phyloP scores from a whole-genome alignment of 2,888 invertebrate genomes.

The Cataglyphis altisquamis region DNA sequence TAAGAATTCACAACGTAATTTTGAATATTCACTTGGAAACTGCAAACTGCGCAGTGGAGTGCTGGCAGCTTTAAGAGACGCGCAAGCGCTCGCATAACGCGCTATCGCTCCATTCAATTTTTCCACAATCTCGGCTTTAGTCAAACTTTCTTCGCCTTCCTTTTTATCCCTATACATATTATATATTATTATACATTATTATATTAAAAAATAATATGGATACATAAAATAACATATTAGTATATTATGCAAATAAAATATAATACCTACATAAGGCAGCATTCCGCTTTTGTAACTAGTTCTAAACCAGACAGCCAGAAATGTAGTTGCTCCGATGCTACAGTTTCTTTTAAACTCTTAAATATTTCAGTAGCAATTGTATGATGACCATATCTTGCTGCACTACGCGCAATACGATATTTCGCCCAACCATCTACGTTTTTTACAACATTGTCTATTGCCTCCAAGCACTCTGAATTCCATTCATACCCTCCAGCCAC shows the following conservation, averaged over 20 bases:
- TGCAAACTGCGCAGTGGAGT: conserved; percentile 89
- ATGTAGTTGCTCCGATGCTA: conserved; percentile 95
- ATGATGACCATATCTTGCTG: conserved; percentile 94
- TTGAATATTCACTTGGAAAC: conserved; percentile 93
- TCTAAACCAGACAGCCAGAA: conserved; percentile 95
- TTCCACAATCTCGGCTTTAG: conserved; percentile 80
- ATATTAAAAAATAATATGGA: not conserved
- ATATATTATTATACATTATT: not conserved
- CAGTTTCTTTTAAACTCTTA: conserved; percentile 89
- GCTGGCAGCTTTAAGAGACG: conserved; percentile 89
- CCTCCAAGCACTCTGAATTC: conserved; percentile 88
- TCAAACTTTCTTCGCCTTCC: conserved; percentile 71
- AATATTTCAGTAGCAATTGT: conserved; percentile 90
- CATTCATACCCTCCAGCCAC: conserved; percentile 91
- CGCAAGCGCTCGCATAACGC: conserved; percentile 84
- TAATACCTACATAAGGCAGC: conserved; percentile 87
- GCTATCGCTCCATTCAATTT: conserved; percentile 83
- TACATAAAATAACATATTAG: not conserved
- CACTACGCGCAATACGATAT: conserved; percentile 95
- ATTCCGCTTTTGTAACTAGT: conserved; percentile 92
- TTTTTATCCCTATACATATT: conserved; percentile 70
- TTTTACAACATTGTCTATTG: conserved; percentile 88
- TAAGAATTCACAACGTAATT: conserved; percentile 92
- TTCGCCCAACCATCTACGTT: conserved; percentile 93
- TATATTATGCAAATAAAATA: not conserved